Conservation (phyloP, 2,797 vertebrate genomes). For the Bryconaethiops microstoma region DNA sequence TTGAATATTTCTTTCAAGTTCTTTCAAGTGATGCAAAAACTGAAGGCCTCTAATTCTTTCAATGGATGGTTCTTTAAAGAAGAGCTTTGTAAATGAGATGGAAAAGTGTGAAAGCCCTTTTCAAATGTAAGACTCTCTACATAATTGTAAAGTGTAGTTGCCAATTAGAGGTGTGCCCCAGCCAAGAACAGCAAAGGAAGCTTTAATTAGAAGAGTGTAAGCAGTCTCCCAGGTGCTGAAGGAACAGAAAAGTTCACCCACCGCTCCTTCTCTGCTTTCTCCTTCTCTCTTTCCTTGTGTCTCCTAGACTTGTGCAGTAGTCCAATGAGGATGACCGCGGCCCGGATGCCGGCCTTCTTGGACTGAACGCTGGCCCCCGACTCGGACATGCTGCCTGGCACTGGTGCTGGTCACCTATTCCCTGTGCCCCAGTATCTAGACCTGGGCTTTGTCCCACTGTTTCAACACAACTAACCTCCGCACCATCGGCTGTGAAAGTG, state of each 20-base stretch:
- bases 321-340: slow-evolving; percentile 94
- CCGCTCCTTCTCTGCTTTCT: slow-evolving; percentile 66
- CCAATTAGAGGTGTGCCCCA: neutral
- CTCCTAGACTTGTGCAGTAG: slow-evolving; percentile 91
- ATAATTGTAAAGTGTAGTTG: neutral
- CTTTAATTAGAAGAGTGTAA: neutral
- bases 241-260: slow-evolving; percentile 58
- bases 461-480: slow-evolving; percentile 51
- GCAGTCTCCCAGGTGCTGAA: neutral
- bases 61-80: neutral
- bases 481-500: slow-evolving; percentile 59
- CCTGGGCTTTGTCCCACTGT: slow-evolving; percentile 53
- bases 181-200: neutral
- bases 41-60: neutral
- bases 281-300: slow-evolving; percentile 80
- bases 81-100: neutral
- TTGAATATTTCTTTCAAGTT: no score
- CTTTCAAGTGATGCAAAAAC: no score
- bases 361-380: slow-evolving; percentile 79
- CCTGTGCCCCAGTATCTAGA: slow-evolving; percentile 62
- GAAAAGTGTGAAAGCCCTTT: neutral
- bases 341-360: slow-evolving; percentile 92
- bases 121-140: neutral
- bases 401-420: slow-evolving; percentile 60
- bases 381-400: slow-evolving; percentile 78